phyloP scores from a whole-genome alignment of 1,140 invertebrate genomes.

The Anastrepha obliqua region DNA sequence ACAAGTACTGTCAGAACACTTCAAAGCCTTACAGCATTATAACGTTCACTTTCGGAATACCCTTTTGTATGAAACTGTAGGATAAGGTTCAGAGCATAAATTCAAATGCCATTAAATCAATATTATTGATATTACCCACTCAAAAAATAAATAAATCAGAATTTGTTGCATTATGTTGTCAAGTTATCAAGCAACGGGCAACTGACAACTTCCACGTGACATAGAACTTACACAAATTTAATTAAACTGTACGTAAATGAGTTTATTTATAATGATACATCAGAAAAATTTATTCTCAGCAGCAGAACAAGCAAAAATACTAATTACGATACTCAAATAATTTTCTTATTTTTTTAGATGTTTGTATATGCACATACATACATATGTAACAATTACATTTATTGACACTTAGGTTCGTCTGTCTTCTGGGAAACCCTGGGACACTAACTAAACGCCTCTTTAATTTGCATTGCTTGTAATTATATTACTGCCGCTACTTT shows the following conservation, averaged over 20 bases:
- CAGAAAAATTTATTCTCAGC: neutral
- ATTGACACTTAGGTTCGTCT: neutral
- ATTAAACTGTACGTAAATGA: neutral
- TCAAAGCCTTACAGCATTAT: no score
- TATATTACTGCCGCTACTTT: neutral
- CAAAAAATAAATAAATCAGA: no score
- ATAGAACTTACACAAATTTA: no score
- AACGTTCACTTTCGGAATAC: no score
- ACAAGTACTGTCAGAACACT: no score
- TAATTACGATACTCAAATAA: neutral
- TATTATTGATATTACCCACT: no score
- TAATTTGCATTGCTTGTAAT: neutral
- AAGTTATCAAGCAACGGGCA: no score
- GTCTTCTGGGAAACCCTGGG: neutral
- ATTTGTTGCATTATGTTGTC: no score
- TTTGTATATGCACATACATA: neutral
- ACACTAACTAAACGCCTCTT: neutral
- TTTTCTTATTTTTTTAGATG: neutral
- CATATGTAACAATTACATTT: neutral
- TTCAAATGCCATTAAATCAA: no score
- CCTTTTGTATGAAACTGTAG: no score
- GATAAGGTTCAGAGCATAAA: no score
- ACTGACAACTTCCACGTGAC: no score
- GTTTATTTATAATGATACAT: conserved; percentile 6
- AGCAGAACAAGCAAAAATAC: neutral